Percentiles rank a stretch among this genome's conserved stretches.
phyloP scores from a whole-genome alignment of 53 echinoderm and acorn worm species.

The Paracentrotus lividus region DNA sequence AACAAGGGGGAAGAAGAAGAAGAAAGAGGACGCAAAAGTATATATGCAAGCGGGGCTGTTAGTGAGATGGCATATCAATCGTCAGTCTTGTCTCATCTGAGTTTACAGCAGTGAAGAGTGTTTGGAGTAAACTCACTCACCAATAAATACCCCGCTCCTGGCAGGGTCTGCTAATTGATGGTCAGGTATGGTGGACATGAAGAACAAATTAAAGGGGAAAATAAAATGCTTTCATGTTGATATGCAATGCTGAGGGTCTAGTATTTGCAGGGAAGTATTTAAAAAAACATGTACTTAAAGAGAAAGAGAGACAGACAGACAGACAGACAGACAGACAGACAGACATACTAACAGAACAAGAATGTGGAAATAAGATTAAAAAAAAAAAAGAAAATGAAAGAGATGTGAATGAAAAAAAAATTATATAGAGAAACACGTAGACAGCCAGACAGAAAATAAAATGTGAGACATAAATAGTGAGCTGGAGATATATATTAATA shows the following conservation, averaged over 20 bases:
- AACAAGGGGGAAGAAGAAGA: no score
- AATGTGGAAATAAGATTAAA: not conserved
- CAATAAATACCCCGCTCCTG: not conserved
- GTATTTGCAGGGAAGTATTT: not conserved
- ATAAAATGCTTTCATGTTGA: no score
- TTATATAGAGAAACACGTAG: no score
- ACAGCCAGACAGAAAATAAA: no score
- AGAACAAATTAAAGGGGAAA: no score
- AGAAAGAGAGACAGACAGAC: not conserved
- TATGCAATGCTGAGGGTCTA: no score
- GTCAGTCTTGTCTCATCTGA: not conserved
- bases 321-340: not conserved
- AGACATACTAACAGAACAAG: not conserved
- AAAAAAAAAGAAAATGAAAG: not conserved
- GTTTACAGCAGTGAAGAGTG: not conserved
- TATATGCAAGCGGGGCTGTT: no score
- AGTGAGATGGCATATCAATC: not conserved
- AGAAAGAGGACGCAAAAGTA: no score
- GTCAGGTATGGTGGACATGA: not conserved
- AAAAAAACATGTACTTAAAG: no score
- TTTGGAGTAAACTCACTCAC: slow-evolving; percentile 14
- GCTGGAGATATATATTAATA: no score
- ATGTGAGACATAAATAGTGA: no score
- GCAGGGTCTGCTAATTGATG: not conserved
- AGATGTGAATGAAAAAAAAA: no score